A percentile compares a stretch with the other conserved stretches of the same genome.
Evolutionary conservation across 2,888 invertebrate species (phyloP).

Genomic region (Tachina lurida): DNA sequence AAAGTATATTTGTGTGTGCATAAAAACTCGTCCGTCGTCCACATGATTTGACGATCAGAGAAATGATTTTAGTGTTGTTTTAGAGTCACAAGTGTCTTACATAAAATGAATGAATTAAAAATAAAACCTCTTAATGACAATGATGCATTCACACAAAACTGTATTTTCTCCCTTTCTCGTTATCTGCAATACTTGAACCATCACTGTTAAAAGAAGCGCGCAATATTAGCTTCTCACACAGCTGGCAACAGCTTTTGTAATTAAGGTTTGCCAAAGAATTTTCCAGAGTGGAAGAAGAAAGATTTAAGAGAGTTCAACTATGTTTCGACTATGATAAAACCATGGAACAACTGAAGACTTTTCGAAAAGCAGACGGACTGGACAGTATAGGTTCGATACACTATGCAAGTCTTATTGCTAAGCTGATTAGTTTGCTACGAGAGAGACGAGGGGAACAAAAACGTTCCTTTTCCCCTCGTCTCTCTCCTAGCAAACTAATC

Average conservation of each 20-base stretch:
- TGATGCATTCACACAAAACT: conserved; percentile 4
- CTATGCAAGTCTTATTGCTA: too few relatives aligned
- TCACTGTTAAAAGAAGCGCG: not conserved
- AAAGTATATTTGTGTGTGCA: not conserved
- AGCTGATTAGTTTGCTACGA: too few relatives aligned
- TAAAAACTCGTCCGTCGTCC: conserved; percentile 8
- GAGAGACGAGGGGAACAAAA: too few relatives aligned
- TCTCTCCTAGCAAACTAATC: too few relatives aligned
- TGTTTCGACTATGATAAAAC: too few relatives aligned
- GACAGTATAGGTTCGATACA: too few relatives aligned
- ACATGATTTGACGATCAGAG: conserved; percentile 32
- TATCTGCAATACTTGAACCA: not conserved
- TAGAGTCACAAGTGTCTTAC: conserved; percentile 60
- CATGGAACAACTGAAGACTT: too few relatives aligned
- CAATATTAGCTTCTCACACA: not conserved
- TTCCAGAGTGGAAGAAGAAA: too few relatives aligned
- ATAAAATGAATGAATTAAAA: conserved; percentile 41
- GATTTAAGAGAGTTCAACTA: too few relatives aligned
- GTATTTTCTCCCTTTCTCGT: conserved; percentile 34
- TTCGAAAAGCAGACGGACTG: too few relatives aligned
- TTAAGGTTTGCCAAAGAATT: not conserved
- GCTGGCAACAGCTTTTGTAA: not conserved
- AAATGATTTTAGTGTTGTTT: conserved; percentile 37
- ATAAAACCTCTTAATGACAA: conserved; percentile 13
- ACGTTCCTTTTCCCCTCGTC: too few relatives aligned